phyloP scores from a whole-genome alignment of 2,888 invertebrate genomes.

The Sinhomidia bicolor region DNA sequence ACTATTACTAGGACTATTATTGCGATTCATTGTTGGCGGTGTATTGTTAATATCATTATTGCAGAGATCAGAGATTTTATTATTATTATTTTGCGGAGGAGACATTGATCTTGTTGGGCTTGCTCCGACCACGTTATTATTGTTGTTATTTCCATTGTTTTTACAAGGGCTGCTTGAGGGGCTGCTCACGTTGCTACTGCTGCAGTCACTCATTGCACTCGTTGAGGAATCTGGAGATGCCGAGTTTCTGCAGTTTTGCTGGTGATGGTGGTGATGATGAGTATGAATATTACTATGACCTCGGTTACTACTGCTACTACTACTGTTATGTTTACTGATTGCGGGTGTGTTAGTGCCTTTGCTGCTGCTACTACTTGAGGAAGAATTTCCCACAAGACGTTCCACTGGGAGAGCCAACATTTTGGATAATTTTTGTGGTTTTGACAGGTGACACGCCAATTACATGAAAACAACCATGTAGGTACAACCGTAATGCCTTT shows the following conservation, averaged over 20 bases:
- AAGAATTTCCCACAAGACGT: conserved; percentile 78
- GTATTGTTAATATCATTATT: conserved; percentile 62
- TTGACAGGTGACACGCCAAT: conserved; percentile 71
- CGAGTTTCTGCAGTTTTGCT: conserved; percentile 46
- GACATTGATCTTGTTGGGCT: conserved; percentile 45
- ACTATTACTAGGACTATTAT: not conserved
- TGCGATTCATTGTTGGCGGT: conserved; percentile 45
- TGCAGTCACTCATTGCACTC: conserved; percentile 61
- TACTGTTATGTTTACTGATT: not conserved
- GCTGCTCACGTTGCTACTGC: conserved; percentile 64
- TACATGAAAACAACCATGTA: conserved; percentile 69
- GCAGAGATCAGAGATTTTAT: conserved; percentile 68
- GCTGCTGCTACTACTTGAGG: conserved; percentile 26
- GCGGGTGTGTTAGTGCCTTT: conserved; percentile 63
- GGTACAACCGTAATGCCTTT: conserved; percentile 50
- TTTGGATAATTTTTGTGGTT: conserved; percentile 11
- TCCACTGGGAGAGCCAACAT: conserved; percentile 80
- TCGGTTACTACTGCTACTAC: too few relatives aligned
- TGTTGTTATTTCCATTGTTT: not conserved
- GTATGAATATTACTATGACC: too few relatives aligned
- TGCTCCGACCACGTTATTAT: conserved; percentile 15
- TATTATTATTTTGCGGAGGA: conserved; percentile 46
- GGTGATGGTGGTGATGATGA: conserved; percentile 32
- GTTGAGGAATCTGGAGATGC: conserved; percentile 69
- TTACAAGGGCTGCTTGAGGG: conserved; percentile 58